These are phyloP conservation scores for Burhinus bistriatus DNA, from an alignment of 2,113 vertebrate genomes.

Conservation along the genomic window DNA sequence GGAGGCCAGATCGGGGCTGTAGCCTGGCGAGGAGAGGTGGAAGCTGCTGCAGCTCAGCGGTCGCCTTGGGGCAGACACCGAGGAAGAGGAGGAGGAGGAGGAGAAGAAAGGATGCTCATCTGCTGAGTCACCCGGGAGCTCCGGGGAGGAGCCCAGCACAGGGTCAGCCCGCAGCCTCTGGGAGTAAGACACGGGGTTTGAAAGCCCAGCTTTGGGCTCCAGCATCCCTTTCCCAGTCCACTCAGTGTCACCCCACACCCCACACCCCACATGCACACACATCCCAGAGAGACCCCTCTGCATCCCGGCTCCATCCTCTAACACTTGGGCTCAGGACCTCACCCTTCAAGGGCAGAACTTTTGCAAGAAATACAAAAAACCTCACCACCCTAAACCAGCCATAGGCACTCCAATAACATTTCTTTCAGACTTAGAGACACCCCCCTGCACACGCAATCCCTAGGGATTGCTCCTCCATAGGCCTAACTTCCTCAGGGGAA, in stretches of 20 bases:
- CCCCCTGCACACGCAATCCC: accelerated
- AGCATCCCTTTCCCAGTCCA: neutral
- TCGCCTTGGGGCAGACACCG: neutral
- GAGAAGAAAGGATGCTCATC: neutral
- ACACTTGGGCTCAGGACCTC: neutral
- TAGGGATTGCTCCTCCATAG: neutral
- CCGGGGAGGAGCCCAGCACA: neutral
- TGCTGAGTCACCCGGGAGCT: neutral
- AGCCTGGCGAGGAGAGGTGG: neutral
- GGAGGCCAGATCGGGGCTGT: neutral
- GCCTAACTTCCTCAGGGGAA: too few relatives aligned
- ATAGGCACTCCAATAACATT: too few relatives aligned
- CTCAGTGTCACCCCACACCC: accelerated
- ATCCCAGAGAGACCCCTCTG: too few relatives aligned
- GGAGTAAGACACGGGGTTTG: neutral
- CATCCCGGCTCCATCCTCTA: neutral
- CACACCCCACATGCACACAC: too few relatives aligned
- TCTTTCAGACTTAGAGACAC: neutral
- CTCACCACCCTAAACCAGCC: neutral
- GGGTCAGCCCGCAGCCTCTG: neutral
- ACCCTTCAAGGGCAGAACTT: neutral
- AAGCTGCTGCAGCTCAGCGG: neutral
- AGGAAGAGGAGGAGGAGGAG: neutral
- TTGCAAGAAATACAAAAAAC: neutral
- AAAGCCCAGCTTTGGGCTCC: neutral